Evolutionary conservation across 2,888 invertebrate species (phyloP).

Genomic region (Nezara viridula): DNA sequence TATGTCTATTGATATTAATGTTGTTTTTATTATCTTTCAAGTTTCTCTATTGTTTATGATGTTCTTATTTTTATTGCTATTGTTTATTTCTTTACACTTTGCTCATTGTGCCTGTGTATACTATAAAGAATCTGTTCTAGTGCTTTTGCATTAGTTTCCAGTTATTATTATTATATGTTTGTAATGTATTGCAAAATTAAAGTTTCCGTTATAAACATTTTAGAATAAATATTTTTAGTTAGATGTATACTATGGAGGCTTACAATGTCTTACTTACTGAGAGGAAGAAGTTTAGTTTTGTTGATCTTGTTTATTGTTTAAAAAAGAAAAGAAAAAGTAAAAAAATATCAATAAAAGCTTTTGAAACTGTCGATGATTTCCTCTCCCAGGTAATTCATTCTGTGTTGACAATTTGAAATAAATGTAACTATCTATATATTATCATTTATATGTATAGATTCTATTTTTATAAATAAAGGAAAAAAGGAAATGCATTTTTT

Average conservation of each 20-base stretch:
- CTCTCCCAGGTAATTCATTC: not conserved
- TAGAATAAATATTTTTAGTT: constrained; percentile 24
- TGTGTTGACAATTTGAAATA: not conserved
- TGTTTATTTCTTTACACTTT: constrained; percentile 2
- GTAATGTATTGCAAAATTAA: not conserved
- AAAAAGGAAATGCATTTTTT: constrained; percentile 18
- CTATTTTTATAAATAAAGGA: constrained; percentile 47
- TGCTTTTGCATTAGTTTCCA: not conserved
- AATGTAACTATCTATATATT: constrained; percentile 19
- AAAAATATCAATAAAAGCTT: not conserved
- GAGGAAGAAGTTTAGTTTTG: constrained; percentile 33
- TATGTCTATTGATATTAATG: not conserved
- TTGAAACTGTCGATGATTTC: not conserved
- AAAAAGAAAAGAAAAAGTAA: not conserved
- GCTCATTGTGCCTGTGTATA: constrained; percentile 41
- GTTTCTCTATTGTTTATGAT: not conserved
- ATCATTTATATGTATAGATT: constrained; percentile 48
- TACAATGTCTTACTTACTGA: not conserved
- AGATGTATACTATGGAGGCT: not conserved
- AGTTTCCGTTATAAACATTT: not conserved
- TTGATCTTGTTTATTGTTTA: constrained; percentile 22
- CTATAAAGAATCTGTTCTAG: not conserved
- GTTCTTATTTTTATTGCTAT: constrained; percentile 5
- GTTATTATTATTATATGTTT: not conserved
- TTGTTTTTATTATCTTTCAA: not conserved